Evolutionary conservation across 1,140 invertebrate genomes (phyloP), one percentile per base, ranked within the genome.

Genomic region (Caenorhabditis elegans): DNA sequence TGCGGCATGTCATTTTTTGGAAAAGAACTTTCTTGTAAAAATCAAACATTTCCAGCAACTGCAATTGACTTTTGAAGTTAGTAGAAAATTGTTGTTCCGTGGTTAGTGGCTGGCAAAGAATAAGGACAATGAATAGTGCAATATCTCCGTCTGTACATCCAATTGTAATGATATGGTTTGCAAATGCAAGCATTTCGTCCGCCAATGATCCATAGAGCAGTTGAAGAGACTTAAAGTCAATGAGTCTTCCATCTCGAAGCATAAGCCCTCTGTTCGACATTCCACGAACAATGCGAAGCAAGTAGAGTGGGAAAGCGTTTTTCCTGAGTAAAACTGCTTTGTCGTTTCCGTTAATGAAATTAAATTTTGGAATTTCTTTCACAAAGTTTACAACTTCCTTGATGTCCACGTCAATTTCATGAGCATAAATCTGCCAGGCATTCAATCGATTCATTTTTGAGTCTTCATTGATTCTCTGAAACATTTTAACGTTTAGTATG

Each of bases 361-460:
- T 8, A 31, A 76, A 24, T 10, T 47, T 31, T 15, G 65, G 65
- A 28, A 81, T 51, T 2, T 51, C 39, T n/a, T 28, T 75, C 1
- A 55, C 47, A 24, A 81, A 81, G 4, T 22, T 26, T 11, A 81
- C 49, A 4, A 70, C 22, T 11, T 48, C 28, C 28, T 53, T 48
- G 4, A 81, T 24, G 3, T 51, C 46, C 5, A 19, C 11, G 11
- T 34, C 43, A 13, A 76, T 39, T 6, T 76, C 22, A 81, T 70
- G 22, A 26, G 65, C 80, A 10, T 46, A 81, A 15, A 70, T 43
- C 43, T 81, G 34, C 65, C 80, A 81, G 13, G 65, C 80, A 47
- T 46, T 46, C 13, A 81, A 26, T 24, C 60, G 31, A 8, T 43
- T 46, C 22, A 22, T 19, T 15, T 34, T 17, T 0, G 15, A 13